A percentile compares a stretch with the other conserved stretches of the same genome.
Conservation (phyloP, 2,888 invertebrate species). For the Drosophila peninsularis region DNA sequence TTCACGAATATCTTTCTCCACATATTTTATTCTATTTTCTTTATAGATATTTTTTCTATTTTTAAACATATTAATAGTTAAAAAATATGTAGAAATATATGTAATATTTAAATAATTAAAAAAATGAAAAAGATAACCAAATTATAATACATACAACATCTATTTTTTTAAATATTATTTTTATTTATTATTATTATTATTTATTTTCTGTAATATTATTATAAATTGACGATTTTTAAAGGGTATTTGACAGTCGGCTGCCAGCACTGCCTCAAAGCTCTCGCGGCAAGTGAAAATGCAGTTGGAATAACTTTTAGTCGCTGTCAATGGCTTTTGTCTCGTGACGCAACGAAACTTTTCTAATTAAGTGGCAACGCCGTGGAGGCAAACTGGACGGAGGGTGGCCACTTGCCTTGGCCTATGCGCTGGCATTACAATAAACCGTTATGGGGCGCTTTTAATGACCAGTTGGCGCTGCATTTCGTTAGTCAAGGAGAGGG, state of each 20-base stretch:
- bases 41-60: too few relatives aligned
- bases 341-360: slow-evolving; percentile 75
- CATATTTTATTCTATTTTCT: too few relatives aligned
- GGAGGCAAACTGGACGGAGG: slow-evolving; percentile 29
- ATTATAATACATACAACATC: too few relatives aligned
- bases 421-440: slow-evolving; percentile 75
- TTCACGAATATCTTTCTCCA: too few relatives aligned
- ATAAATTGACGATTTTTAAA: too few relatives aligned
- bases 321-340: slow-evolving; percentile 78
- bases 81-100: too few relatives aligned
- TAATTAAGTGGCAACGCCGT: slow-evolving; percentile 76
- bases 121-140: too few relatives aligned
- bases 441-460: slow-evolving; percentile 73
- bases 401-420: slow-evolving; percentile 65
- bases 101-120: too few relatives aligned
- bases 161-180: too few relatives aligned
- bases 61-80: too few relatives aligned
- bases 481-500: slow-evolving; percentile 14
- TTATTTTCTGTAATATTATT: too few relatives aligned
- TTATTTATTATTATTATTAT: too few relatives aligned
- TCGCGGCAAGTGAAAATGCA: slow-evolving; percentile 46
- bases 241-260: slow-evolving; percentile 2
- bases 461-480: slow-evolving; percentile 74
- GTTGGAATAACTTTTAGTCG: slow-evolving; percentile 63
- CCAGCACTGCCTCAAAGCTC: slow-evolving; percentile 2